These are phyloP conservation scores for Cotesia chilonis DNA, from an alignment of 1,140 invertebrate genomes.

Conservation along the genomic window DNA sequence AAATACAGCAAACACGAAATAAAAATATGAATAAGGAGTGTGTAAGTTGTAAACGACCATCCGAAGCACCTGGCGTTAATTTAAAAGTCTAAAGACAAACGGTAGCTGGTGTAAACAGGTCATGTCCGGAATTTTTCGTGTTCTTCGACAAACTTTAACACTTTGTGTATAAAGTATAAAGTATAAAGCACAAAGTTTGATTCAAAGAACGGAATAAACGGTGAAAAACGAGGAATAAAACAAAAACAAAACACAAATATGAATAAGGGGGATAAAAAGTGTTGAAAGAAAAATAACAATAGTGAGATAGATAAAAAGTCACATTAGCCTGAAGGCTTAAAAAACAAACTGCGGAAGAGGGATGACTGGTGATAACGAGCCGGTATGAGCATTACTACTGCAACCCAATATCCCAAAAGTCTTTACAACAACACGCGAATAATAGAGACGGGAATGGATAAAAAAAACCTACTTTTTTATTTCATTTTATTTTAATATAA, in stretches of 20 bases:
- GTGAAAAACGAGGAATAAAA: slow-evolving; percentile 39
- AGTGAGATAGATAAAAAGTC: slow-evolving; percentile 14
- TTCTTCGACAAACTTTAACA: background rate
- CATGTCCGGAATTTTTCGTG: slow-evolving; percentile 35
- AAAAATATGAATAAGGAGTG: background rate
- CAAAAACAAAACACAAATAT: slow-evolving; percentile 12
- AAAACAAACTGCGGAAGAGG: too few species aligned
- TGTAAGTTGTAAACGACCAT: slow-evolving; percentile 31
- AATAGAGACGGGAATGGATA: too few species aligned
- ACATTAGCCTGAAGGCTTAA: too few species aligned
- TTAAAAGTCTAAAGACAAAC: slow-evolving; percentile 39
- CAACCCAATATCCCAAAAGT: too few species aligned
- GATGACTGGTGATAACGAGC: too few species aligned
- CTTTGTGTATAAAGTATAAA: background rate
- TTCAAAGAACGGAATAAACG: slow-evolving; percentile 35
- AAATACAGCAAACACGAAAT: background rate
- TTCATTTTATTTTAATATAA: too few species aligned
- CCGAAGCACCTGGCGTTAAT: slow-evolving; percentile 35
- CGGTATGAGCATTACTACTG: too few species aligned
- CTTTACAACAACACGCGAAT: too few species aligned
- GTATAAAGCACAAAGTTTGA: background rate
- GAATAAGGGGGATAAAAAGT: slow-evolving; percentile 10
- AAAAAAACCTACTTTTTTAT: too few species aligned
- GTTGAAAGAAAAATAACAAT: slow-evolving; percentile 18
- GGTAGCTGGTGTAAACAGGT: slow-evolving; percentile 32